These are phyloP conservation scores for Galeopsomyia nigrocyanea DNA, from an alignment of 2,888 invertebrate genomes.

Conservation along the genomic window DNA sequence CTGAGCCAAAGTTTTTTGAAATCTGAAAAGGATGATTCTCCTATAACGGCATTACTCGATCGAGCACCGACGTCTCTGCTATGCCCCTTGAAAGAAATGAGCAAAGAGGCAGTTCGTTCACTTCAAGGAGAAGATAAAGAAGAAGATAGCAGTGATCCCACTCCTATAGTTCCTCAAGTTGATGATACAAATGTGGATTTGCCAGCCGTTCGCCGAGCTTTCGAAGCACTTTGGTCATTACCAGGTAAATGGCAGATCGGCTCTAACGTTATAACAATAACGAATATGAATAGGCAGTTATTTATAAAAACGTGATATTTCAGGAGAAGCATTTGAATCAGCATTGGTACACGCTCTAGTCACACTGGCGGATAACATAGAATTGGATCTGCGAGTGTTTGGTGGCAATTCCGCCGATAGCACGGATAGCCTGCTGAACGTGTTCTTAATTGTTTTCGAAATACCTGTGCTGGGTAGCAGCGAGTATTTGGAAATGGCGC, in stretches of 20 bases:
- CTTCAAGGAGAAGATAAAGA: slow-evolving; percentile 90
- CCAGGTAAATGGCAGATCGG: slow-evolving; percentile 56
- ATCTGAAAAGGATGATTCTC: slow-evolving; percentile 68
- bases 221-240: slow-evolving; percentile 70
- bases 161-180: slow-evolving; percentile 63
- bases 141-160: slow-evolving; percentile 78
- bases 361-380: slow-evolving; percentile 79
- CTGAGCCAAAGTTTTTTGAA: slow-evolving; percentile 81
- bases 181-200: slow-evolving; percentile 76
- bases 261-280: background rate
- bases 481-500: slow-evolving; percentile 86
- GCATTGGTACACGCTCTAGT: slow-evolving; percentile 83
- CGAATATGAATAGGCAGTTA: background rate
- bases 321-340: slow-evolving; percentile 72
- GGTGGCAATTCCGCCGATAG: slow-evolving; percentile 72
- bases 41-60: slow-evolving; percentile 71
- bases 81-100: slow-evolving; percentile 71
- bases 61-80: slow-evolving; percentile 69
- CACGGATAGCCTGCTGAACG: slow-evolving; percentile 71
- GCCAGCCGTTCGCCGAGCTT: slow-evolving; percentile 79
- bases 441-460: slow-evolving; percentile 83
- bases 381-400: slow-evolving; percentile 77
- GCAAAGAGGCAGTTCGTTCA: slow-evolving; percentile 81
- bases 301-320: slow-evolving; percentile 48
- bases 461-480: slow-evolving; percentile 80